Conservation (phyloP, 2,797 vertebrate genomes). For the Lerista edwardsae region DNA sequence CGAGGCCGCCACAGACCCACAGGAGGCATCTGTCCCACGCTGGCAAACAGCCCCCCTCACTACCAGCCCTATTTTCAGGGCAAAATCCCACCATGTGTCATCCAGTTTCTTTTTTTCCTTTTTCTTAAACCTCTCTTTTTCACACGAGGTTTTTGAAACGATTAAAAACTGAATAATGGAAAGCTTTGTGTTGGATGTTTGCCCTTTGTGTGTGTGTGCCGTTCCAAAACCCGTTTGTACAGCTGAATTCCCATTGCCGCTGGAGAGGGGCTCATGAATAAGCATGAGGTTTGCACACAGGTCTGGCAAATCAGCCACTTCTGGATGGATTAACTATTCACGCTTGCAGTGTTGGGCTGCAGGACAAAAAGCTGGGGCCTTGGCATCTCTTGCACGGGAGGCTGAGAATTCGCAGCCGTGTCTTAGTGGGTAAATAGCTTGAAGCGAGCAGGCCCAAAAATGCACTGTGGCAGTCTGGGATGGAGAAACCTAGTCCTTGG, state of each 20-base stretch:
- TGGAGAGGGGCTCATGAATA: slow-evolving; percentile 56
- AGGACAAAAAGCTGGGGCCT: not conserved
- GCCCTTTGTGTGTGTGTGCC: slow-evolving; percentile 40
- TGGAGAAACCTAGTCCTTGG: not conserved
- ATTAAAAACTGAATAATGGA: slow-evolving; percentile 54
- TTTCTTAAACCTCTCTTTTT: slow-evolving; percentile 20
- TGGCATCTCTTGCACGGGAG: not conserved
- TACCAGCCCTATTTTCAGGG: not conserved
- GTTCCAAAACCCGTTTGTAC: not conserved
- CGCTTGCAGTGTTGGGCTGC: fast-evolving
- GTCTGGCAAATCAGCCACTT: not conserved
- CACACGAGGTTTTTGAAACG: slow-evolving; percentile 19
- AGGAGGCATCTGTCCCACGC: slow-evolving; percentile 18
- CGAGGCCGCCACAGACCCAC: slow-evolving; percentile 41
- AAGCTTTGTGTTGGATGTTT: slow-evolving; percentile 51
- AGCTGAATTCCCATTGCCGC: not conserved
- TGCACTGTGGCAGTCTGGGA: not conserved
- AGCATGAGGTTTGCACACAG: slow-evolving; percentile 31
- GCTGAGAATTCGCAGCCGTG: not conserved
- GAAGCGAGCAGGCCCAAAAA: not conserved
- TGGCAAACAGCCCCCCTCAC: too few species aligned
- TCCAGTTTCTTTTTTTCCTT: not conserved
- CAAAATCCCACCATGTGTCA: not conserved
- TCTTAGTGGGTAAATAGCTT: not conserved
- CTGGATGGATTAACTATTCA: slow-evolving; percentile 23